Evolutionary conservation across 2,797 vertebrate genomes (phyloP), one percentile per base, ranked within the genome.

Genomic region (Scarus forsteni): DNA sequence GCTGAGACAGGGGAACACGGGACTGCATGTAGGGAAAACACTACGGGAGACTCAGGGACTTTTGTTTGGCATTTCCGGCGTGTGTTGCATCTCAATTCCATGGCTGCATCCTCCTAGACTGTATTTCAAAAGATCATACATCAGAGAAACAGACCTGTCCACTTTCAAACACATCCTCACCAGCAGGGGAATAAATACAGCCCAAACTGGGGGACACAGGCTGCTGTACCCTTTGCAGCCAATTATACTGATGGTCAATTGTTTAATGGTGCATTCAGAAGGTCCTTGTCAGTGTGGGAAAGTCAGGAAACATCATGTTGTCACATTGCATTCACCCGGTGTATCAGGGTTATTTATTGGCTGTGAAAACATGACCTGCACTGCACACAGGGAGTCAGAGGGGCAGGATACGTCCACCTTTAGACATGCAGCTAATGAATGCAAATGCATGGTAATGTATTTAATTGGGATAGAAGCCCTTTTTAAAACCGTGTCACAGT

Each of bases 251-350:
- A 48, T 66, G 40, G 44, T 43, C 56, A 50, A 50, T 74, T 84
- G 67, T 80, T 73, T 60, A 80, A 76, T 80, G 79, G 60, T 55
- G 68, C 71, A 34, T 70, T 79, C 46, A 60, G 43, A 79, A 75
- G 57, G 59, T 77, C 61, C 56, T 67, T 76, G 81, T 64, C 66
- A 76, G 58, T 7, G 10, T 36, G 16, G 43, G 13, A 8, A 58
- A 74, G 60, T 76, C 48, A 46, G 53, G n/a, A 74, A 73, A 71
- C 46, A 13, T 42, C 34, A 9, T 16, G 40, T 51, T 38, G 36
- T 34, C 14, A 12, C 9, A 0, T 54, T 6, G 64, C 16, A 55
- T 65, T 60, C 13, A 57, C 18, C 48, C 36, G 10, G 42, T 66
- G 55, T 60, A 44, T 67, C 10, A 10, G 42, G n/a, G 38, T 50